A percentile compares a stretch with the other conserved stretches of the same genome.
Conservation (phyloP, 2,888 invertebrate genomes). For the Melieria crassipennis region DNA sequence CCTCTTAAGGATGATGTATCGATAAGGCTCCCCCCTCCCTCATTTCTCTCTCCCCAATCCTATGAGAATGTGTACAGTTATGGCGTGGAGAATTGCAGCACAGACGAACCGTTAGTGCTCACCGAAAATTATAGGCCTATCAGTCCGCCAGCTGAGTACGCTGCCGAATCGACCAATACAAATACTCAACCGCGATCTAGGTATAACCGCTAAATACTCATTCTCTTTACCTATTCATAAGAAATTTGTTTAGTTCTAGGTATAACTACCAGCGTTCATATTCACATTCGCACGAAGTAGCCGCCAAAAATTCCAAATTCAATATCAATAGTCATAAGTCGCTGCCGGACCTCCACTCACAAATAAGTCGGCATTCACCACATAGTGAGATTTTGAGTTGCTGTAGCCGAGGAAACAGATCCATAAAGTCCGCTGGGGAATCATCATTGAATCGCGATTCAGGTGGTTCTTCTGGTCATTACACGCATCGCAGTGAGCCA, state of each 20-base stretch:
- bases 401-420: constrained; percentile 66
- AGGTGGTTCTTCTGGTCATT: constrained; percentile 84
- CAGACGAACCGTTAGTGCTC: constrained; percentile 60
- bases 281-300: constrained; percentile 73
- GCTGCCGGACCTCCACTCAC: constrained; percentile 79
- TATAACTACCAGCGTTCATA: constrained; percentile 69
- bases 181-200: constrained; percentile 59
- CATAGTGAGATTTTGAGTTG: constrained; percentile 66
- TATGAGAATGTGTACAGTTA: constrained; percentile 60
- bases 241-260: constrained; percentile 44
- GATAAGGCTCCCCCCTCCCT: constrained; percentile 57
- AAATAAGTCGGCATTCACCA: constrained; percentile 67
- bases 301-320: constrained; percentile 62
- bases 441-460: constrained; percentile 80
- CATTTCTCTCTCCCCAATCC: constrained; percentile 63
- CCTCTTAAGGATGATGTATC: constrained; percentile 38
- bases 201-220: constrained; percentile 41
- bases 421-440: constrained; percentile 69
- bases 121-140: constrained; percentile 70
- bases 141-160: constrained; percentile 79
- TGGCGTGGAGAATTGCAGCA: constrained; percentile 45
- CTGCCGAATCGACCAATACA: constrained; percentile 62
- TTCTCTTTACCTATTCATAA: not conserved
- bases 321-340: constrained; percentile 83
- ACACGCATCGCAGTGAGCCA: constrained; percentile 85